Percentiles rank a stretch among this genome's conserved stretches.
These are phyloP conservation scores for Hemibagrus wyckioides DNA, from an alignment of 2,113 vertebrate species.

Conservation along the genomic window DNA sequence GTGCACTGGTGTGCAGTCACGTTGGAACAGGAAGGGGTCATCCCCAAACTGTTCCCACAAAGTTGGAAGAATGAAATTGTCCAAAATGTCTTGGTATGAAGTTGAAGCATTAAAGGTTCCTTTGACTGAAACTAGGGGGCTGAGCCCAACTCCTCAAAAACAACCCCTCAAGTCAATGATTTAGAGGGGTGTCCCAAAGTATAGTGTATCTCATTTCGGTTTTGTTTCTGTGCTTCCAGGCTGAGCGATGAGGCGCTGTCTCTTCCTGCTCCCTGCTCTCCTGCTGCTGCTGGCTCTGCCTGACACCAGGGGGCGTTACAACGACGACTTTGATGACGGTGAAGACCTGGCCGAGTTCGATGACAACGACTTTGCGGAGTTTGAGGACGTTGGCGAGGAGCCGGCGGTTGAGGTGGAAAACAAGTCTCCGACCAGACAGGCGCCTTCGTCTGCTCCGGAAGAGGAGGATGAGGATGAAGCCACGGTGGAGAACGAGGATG, in stretches of 20 bases:
- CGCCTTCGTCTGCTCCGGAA: constrained; percentile 56
- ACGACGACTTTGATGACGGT: constrained; percentile 91
- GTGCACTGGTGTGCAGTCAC: too few relatives aligned
- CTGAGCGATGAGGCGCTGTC: constrained; percentile 61
- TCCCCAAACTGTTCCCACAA: too few relatives aligned
- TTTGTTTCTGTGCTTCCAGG: constrained; percentile 41
- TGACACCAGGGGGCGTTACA: constrained; percentile 73
- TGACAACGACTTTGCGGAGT: constrained; percentile 98
- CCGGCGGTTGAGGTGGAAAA: constrained; percentile 71
- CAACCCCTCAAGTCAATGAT: too few relatives aligned
- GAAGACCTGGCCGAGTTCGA: constrained; percentile 94
- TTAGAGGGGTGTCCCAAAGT: too few relatives aligned
- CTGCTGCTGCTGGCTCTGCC: constrained; percentile 70
- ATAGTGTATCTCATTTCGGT: not conserved
- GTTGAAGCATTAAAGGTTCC: too few relatives aligned
- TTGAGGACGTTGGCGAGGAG: constrained; percentile 89
- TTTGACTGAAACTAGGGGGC: too few relatives aligned
- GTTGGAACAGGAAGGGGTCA: too few relatives aligned
- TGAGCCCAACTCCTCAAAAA: too few relatives aligned
- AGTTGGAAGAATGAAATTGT: too few relatives aligned
- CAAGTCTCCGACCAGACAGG: constrained; percentile 69
- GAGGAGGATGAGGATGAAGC: constrained; percentile 88
- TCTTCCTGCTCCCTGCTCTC: constrained; percentile 63
- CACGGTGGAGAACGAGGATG: constrained; percentile 92
- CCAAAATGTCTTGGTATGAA: too few relatives aligned